Conservation (phyloP, 2,113 vertebrate genomes). For the Herpailurus yagouaroundi region DNA sequence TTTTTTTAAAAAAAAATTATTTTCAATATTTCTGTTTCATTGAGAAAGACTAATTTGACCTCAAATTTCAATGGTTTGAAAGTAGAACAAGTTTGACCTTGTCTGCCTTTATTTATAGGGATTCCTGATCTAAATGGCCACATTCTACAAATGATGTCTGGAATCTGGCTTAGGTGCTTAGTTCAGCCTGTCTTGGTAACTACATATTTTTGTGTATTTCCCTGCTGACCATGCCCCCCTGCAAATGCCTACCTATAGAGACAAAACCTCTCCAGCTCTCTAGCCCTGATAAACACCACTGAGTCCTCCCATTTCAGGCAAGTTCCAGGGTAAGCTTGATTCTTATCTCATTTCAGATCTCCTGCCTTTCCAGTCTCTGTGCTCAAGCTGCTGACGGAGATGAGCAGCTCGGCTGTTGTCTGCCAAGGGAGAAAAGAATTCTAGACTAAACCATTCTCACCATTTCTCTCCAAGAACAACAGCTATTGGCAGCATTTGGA, state of each 20-base stretch:
- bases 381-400: background rate
- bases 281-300: background rate
- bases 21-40: background rate
- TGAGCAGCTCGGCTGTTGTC: no score
- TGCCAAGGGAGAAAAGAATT: background rate
- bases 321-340: background rate
- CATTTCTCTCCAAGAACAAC: background rate
- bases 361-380: background rate
- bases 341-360: background rate
- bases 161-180: background rate
- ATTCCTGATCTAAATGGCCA: background rate
- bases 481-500: background rate
- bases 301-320: background rate
- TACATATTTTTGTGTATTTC: background rate
- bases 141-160: background rate
- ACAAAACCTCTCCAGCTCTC: background rate
- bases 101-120: background rate
- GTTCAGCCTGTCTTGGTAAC: background rate
- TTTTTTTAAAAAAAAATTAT: background rate
- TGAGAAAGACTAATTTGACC: background rate
- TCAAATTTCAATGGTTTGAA: background rate
- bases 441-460: background rate
- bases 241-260: background rate
- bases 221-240: background rate
- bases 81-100: background rate